phyloP scores from a whole-genome alignment of 2,888 invertebrate genomes.

The Drosophila subsilvestris region DNA sequence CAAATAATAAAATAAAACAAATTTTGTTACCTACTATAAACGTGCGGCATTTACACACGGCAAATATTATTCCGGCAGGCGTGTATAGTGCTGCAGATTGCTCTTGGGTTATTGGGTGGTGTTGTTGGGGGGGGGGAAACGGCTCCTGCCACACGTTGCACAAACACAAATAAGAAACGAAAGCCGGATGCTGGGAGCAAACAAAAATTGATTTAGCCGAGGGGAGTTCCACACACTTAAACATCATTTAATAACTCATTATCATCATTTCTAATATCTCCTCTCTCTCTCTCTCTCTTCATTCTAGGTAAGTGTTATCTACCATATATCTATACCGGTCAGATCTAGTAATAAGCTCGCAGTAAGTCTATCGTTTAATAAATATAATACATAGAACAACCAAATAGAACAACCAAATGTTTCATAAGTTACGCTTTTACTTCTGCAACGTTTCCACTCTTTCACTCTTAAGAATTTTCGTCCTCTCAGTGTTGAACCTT shows the following conservation, averaged over 20 bases:
- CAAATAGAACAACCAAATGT: background rate
- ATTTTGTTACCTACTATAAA: slow-evolving; percentile 72
- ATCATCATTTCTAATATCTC: background rate
- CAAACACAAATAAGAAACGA: slow-evolving; percentile 48
- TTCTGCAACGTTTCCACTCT: slow-evolving; percentile 14
- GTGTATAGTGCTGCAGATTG: slow-evolving; percentile 4
- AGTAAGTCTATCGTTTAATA: slow-evolving; percentile 62
- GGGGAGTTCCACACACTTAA: background rate
- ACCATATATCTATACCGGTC: background rate
- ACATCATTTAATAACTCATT: slow-evolving; percentile 7
- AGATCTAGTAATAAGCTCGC: slow-evolving; percentile 53
- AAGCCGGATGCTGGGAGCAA: no score
- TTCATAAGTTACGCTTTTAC: slow-evolving; percentile 15
- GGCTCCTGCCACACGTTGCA: slow-evolving; percentile 57
- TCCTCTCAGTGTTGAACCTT: slow-evolving; percentile 1
- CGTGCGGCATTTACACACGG: slow-evolving; percentile 69
- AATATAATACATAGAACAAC: slow-evolving; percentile 10
- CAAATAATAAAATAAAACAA: slow-evolving; percentile 68
- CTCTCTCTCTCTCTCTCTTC: slow-evolving; percentile 49
- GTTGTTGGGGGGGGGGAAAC: slow-evolving; percentile 7
- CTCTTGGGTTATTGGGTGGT: slow-evolving; percentile 7
- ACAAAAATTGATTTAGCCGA: slow-evolving; percentile 20
- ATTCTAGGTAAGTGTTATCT: slow-evolving; percentile 62
- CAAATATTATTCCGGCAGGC: slow-evolving; percentile 59
- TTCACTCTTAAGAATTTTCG: slow-evolving; percentile 6